phyloP scores from a whole-genome alignment of 1,140 invertebrate genomes.

The Brachionus rubens region DNA sequence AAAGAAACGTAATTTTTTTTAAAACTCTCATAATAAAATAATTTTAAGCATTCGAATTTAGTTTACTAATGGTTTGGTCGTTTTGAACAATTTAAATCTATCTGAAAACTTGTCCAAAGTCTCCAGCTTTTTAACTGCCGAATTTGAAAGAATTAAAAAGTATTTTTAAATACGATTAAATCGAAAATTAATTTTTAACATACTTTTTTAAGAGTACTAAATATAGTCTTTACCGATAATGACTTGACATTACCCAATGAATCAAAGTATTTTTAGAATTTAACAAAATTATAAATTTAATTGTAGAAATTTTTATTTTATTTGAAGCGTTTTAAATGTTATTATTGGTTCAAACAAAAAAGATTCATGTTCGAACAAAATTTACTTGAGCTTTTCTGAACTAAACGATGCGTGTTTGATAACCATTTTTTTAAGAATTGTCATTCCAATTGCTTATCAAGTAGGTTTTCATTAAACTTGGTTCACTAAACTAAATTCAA shows the following conservation, averaged over 20 bases:
- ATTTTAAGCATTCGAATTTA: too few relatives aligned
- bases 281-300: not conserved
- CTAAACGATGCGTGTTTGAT: conserved; percentile 9
- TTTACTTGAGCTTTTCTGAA: not conserved
- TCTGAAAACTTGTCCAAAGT: not conserved
- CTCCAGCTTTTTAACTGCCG: not conserved
- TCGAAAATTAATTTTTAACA: not conserved
- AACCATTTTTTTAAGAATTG: conserved; percentile 9
- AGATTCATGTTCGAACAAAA: not conserved
- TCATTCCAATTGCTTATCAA: conserved; percentile 30
- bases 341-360: not conserved
- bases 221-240: not conserved
- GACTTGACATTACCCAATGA: not conserved
- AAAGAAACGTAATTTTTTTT: conserved; percentile 16
- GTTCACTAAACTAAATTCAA: not conserved
- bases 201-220: not conserved
- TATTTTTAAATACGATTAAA: not conserved
- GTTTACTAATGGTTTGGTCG: conserved; percentile 4
- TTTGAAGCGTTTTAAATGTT: conserved; percentile 1
- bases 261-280: not conserved
- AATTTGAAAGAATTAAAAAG: conserved; percentile 13
- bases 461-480: not conserved
- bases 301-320: not conserved
- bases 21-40: not conserved
- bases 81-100: not conserved